Evolutionary conservation across 1,140 invertebrate species (phyloP), one percentile per base, ranked within the genome.

Genomic region (Bombus pascuorum): DNA sequence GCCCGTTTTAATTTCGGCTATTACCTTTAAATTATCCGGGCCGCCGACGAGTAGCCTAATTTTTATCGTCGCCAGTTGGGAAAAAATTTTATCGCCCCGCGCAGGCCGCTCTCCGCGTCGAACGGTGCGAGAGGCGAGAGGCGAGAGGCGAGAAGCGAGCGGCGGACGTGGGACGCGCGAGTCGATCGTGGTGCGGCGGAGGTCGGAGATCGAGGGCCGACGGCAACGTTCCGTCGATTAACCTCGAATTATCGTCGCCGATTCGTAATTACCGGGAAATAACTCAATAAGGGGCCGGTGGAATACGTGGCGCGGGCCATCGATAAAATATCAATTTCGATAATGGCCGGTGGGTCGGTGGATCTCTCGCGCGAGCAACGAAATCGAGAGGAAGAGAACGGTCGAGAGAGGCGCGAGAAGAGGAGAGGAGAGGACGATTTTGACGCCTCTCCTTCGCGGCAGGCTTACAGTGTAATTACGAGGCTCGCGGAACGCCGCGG

Each of bases 261-360:
- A 93, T 94, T 93, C 90, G 91, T 93, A 94, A 95, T 95, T 94
- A 92, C 93, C 88, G 88, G 75, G 90, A 94, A 94, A 94, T 94
- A 94, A 94, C 93, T 94, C 93, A 94, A 95, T 94, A 95, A 94
- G 80, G 83, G 86, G 47, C 82, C 87, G 81, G 79, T 86, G 90
- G 80, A 92, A 92, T 91, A 91, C 86, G 88, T 66, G 79, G 66
- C 86, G 80, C 87, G 90, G 86, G 85, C 83, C 87, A 89, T 94
- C 93, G 94, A 95, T 95, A 94, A 95, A 95, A 95, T 95, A 95
- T 95, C 94, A 95, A 95, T 95, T 95, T 95, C 87, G 92, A 91
- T 94, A 94, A 95, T 95, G 90, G 94, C 85, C 90, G 92, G 84
- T 90, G 88, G 86, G 83, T 44, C 91, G 89, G 88, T 90, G 87